Evolutionary conservation across 1,140 invertebrate species (phyloP), one percentile per base, ranked within the genome.

Genomic region (Bombus waltoni): DNA sequence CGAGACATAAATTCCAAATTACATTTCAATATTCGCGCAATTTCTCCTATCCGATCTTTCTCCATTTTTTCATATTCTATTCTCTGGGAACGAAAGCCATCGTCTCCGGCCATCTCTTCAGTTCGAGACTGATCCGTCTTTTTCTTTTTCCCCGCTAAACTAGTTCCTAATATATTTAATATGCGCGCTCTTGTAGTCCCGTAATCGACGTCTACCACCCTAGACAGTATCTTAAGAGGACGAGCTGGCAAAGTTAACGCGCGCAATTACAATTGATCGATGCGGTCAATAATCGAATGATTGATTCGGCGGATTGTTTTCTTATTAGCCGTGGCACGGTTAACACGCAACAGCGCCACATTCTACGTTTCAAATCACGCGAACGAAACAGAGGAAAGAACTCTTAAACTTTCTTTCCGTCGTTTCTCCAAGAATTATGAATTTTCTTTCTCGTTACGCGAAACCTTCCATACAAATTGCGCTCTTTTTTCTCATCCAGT

Each of bases 151-250:
- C 25, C 18, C 38, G 40, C 10, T 32, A 38, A 53, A 80, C 25
- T 53, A 66, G 65, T 38, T 80, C n/a, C 65, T 47, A 53, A 70
- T 80, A 66, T 65, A 44, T 38, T 70, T 70, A 70, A 80, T 53
- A 70, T n/a, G 28, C 38, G 9, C 74, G 38, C 74, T 8, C 44
- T 22, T 2, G 22, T 25, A 47, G 72, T 22, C 47, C 1, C 1
- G 44, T 40, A 76, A 25, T 76, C 59, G 2, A 10, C 6, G 18
- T 22, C 15, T 28, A 25, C 32, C 25, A 6, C n/a, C 32, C 32
- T 38, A 38, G 38, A 38, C 11, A 35, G 10, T 9, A 32, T 22
- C 57, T 28, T 13, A 57, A n/a, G 22, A 57, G 44, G 4, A 53
- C n/a, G 10, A 38, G 35, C 25, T 18, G 35, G 57, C 38, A 13